Evolutionary conservation across 2,888 invertebrate genomes (phyloP), one percentile per base, ranked within the genome.

Genomic region (Muscina levida): DNA sequence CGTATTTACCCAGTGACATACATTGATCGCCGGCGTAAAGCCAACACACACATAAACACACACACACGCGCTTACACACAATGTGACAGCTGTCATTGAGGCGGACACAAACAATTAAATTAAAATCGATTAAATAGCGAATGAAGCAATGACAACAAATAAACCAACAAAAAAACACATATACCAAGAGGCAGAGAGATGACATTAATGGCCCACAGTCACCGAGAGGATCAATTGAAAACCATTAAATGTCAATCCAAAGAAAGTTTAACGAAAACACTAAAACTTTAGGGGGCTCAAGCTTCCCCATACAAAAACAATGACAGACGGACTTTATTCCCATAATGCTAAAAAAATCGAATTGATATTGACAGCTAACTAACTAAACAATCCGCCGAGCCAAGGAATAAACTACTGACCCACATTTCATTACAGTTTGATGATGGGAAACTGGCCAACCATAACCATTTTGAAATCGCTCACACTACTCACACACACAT

Each of bases 41-140:
- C n/a, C n/a, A n/a, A n/a, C n/a, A 46, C 66, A 66, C 19, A 42
- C 8, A 39, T 42, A 42, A 2, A 62, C 39, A 15, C 31, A 65
- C 65, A 65, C 2, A 15, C 42, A 13, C n/a, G n/a, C n/a, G 31
- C n/a, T n/a, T n/a, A n/a, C 44, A 26, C 65, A 24, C 13, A 39
- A 66, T 44, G 72, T 51, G 62, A 51, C 48, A 80, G 42, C 67
- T 71, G 57, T 57, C 71, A 71, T 57, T 71, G 57, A 57, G 57
- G 17, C 37, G 44, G 44, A 66, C 39, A 57, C 65, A 72, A 75
- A 79, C 82, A 70, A 76, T 78, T 76, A 76, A 78, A 75, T 75
- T 72, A 72, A 78, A 77, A 78, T 75, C 77, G 75, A 79, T 79
- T 82, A 75, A 78, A 59, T 19, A 53, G 42, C n/a, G 62, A 53